phyloP scores from a whole-genome alignment of 2,113 vertebrate species.

The Hippocampus comes region DNA sequence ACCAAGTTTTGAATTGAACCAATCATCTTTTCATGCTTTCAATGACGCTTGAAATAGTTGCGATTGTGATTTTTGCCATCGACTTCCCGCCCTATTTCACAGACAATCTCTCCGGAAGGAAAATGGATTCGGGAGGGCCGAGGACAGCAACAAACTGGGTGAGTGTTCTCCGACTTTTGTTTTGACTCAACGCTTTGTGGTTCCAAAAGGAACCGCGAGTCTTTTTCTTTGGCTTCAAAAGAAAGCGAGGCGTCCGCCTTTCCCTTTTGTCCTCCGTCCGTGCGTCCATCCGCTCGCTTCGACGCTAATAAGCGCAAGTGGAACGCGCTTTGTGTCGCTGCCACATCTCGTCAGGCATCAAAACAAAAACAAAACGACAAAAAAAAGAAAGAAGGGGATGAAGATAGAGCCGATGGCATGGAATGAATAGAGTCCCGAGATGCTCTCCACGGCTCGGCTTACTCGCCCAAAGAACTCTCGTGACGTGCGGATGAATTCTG shows the following conservation, averaged over 20 bases:
- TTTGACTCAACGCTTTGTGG: background rate
- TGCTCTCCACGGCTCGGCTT: constrained; percentile 20
- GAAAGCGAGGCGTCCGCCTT: background rate
- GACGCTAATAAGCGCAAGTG: constrained; percentile 66
- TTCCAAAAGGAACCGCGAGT: background rate
- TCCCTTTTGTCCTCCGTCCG: constrained; percentile 19
- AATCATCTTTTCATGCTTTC: too few species aligned
- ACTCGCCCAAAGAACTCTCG: constrained; percentile 21
- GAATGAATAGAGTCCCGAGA: constrained; percentile 39
- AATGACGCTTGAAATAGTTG: too few species aligned
- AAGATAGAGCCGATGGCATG: constrained; percentile 31
- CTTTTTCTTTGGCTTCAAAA: constrained; percentile 6
- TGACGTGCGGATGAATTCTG: background rate
- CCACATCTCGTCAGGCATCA: constrained; percentile 63
- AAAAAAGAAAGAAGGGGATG: constrained; percentile 19
- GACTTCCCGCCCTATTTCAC: too few species aligned
- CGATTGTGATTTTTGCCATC: too few species aligned
- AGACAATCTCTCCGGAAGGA: background rate
- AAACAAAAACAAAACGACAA: constrained; percentile 38
- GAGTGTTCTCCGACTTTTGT: background rate
- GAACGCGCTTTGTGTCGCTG: constrained; percentile 63
- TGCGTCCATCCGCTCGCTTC: constrained; percentile 28
- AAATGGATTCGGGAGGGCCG: background rate
- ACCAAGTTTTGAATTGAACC: too few species aligned
- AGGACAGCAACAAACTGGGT: background rate